Evolutionary conservation across 1,140 invertebrate species (phyloP).

Genomic region (Camponotus pennsylvanicus): DNA sequence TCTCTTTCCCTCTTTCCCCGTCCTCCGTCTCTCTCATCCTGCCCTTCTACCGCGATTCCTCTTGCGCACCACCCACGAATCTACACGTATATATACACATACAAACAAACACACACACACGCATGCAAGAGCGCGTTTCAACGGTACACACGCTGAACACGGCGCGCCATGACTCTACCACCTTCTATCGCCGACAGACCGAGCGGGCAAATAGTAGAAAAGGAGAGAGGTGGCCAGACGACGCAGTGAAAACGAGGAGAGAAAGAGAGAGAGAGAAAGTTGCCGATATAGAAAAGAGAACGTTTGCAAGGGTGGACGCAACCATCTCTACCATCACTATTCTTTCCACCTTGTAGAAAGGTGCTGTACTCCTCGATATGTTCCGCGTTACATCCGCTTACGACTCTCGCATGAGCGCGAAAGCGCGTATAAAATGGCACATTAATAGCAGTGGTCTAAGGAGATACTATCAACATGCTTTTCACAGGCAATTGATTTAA

Average conservation of each 20-base stretch:
- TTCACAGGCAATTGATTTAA: not conserved
- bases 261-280: not conserved
- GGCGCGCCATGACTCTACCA: conserved; percentile 68
- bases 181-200: conserved; percentile 70
- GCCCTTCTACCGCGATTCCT: conserved; percentile 39
- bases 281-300: not conserved
- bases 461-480: not conserved
- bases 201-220: conserved; percentile 65
- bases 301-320: not conserved
- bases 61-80: conserved; percentile 48
- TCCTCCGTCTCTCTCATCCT: conserved; percentile 51
- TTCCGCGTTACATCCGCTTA: conserved; percentile 44
- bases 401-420: conserved; percentile 13
- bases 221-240: conserved; percentile 34
- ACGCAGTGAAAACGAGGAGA: conserved; percentile 9
- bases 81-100: not conserved
- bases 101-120: too few relatives aligned
- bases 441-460: conserved; percentile 30
- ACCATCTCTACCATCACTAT: conserved; percentile 4
- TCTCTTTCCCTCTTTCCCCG: not conserved
- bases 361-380: conserved; percentile 40
- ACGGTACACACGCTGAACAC: conserved; percentile 49
- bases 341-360: conserved; percentile 17
- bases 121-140: conserved; percentile 47
- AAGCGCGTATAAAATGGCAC: not conserved